Conservation (phyloP, 2,797 vertebrate species). For the Coccyzus lansbergi region DNA sequence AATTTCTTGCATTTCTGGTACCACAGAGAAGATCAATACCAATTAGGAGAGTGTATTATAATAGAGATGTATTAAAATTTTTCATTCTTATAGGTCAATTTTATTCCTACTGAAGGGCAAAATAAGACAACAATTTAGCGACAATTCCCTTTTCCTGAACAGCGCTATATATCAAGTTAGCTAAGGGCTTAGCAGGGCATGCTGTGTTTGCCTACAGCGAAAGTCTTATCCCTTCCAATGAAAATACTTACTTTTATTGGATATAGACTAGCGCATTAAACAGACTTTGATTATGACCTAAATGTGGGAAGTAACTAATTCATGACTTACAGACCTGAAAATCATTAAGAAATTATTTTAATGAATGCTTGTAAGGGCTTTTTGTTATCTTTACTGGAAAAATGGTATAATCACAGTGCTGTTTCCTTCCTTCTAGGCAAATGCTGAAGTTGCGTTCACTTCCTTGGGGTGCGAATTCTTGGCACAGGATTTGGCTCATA, state of each 20-base stretch:
- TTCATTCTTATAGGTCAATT: slow-evolving; percentile 41
- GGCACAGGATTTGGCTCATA: not conserved
- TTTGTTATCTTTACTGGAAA: not conserved
- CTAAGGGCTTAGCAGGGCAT: not conserved
- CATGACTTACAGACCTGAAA: not conserved
- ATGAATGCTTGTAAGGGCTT: not conserved
- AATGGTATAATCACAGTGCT: not conserved
- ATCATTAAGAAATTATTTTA: not conserved
- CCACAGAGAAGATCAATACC: slow-evolving; percentile 53
- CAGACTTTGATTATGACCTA: not conserved
- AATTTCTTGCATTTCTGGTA: slow-evolving; percentile 21
- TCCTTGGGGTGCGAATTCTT: not conserved
- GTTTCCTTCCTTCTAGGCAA: not conserved
- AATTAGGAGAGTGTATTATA: slow-evolving; percentile 16
- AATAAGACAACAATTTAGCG: slow-evolving; percentile 56
- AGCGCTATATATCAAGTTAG: slow-evolving; percentile 23
- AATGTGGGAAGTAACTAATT: not conserved
- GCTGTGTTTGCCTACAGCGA: not conserved
- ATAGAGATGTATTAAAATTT: slow-evolving; percentile 49
- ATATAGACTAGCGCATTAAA: not conserved
- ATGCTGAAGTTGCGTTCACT: not conserved
- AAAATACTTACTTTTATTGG: not conserved
- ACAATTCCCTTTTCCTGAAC: slow-evolving; percentile 6
- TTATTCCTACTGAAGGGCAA: slow-evolving; percentile 48
- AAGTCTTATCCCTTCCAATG: not conserved